These are phyloP conservation scores for Lysandra coridon DNA, from an alignment of 2,888 invertebrate species.

Conservation along the genomic window DNA sequence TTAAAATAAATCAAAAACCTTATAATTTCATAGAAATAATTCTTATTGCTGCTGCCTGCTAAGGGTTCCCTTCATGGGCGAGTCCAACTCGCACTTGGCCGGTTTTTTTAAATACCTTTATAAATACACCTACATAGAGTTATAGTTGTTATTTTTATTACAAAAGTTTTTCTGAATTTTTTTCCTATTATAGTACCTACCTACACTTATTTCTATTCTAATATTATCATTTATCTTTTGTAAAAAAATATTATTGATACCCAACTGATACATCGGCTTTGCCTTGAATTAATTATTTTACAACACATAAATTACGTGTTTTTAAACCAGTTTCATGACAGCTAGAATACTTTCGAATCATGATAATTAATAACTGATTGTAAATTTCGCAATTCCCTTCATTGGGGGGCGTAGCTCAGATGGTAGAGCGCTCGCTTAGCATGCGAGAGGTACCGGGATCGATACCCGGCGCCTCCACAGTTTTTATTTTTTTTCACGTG, in stretches of 20 bases:
- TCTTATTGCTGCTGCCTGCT: too few relatives aligned
- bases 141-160: not conserved
- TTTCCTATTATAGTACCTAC: not conserved
- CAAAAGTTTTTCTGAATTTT: not conserved
- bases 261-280: not conserved
- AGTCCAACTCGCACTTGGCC: too few relatives aligned
- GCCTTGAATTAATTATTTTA: not conserved
- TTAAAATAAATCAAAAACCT: too few relatives aligned
- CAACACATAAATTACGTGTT: not conserved
- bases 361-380: not conserved
- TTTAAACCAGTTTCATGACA: not conserved
- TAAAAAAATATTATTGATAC: not conserved
- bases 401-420: conserved; percentile 78
- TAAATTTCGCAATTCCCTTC: not conserved
- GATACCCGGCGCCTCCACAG: conserved; percentile 78
- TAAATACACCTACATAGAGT: too few relatives aligned
- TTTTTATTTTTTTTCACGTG: too few relatives aligned
- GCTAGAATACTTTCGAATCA: not conserved
- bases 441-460: conserved; percentile 81
- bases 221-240: not conserved
- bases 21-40: too few relatives aligned
- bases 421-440: conserved; percentile 81
- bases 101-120: too few relatives aligned
- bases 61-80: too few relatives aligned
- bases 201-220: too few relatives aligned